These are phyloP conservation scores for Enteromius trimaculatus DNA, from an alignment of 2,797 vertebrate genomes.

Conservation along the genomic window DNA sequence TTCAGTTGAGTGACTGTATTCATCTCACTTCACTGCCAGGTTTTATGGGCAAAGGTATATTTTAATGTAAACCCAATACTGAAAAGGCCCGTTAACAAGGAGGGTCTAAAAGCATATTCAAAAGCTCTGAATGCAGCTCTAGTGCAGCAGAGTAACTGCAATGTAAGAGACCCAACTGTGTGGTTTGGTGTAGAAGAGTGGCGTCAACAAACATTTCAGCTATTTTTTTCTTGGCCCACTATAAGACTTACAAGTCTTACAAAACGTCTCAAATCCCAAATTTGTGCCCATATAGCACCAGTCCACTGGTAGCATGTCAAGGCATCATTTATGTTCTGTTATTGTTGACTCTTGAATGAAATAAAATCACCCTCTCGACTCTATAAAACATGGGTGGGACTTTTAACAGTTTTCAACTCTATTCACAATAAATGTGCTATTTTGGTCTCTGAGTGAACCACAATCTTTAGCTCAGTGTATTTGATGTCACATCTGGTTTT, in stretches of 20 bases:
- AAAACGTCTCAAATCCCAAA: neutral
- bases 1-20: slow-evolving; percentile 14
- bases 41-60: slow-evolving; percentile 1
- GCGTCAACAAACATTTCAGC: slow-evolving; percentile 25
- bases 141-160: neutral
- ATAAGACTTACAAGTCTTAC: neutral
- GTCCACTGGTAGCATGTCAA: neutral
- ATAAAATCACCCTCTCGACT: slow-evolving; percentile 18
- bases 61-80: slow-evolving; percentile 21
- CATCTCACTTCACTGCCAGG: slow-evolving; percentile 15
- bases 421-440: slow-evolving; percentile 43
- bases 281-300: neutral
- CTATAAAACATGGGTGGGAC: slow-evolving; percentile 33
- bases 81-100: slow-evolving; percentile 8
- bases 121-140: slow-evolving; percentile 7
- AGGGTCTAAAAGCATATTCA: slow-evolving; percentile 18
- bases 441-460: slow-evolving; percentile 19
- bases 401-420: slow-evolving; percentile 14
- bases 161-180: slow-evolving; percentile 18
- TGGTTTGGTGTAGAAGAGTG: slow-evolving; percentile 27
- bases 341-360: slow-evolving; percentile 15
- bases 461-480: slow-evolving; percentile 18
- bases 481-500: slow-evolving; percentile 42
- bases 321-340: slow-evolving; percentile 19
- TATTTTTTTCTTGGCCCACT: slow-evolving; percentile 20